Conservation (phyloP, 2,797 vertebrate genomes). For the Toxotes lorentzi region DNA sequence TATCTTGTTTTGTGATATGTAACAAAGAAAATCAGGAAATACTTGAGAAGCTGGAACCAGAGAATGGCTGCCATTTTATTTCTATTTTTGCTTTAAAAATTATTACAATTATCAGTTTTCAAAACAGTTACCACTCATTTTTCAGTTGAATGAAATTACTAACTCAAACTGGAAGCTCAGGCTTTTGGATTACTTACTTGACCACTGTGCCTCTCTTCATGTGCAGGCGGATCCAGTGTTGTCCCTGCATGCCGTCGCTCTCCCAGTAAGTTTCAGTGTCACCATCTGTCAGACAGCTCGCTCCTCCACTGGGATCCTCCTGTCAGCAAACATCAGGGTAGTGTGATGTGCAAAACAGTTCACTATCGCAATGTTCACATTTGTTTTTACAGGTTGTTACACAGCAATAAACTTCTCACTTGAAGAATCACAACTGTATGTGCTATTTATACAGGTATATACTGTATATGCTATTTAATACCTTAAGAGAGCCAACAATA, state of each 20-base stretch:
- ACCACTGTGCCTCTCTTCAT: constrained; percentile 99
- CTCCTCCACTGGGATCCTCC: constrained; percentile 92
- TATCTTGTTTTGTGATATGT: too few species aligned
- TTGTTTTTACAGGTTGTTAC: neutral
- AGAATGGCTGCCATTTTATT: too few species aligned
- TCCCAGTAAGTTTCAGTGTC: constrained; percentile 97
- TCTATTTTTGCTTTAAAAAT: too few species aligned
- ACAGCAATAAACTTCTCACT: neutral
- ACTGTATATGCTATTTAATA: too few species aligned
- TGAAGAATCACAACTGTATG: neutral
- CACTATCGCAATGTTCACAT: neutral
- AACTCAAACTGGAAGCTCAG: too few species aligned
- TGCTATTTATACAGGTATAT: neutral
- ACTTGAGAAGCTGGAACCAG: too few species aligned
- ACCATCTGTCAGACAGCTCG: constrained; percentile 94
- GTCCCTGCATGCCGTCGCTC: constrained; percentile 96
- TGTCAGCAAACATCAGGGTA: constrained; percentile 59
- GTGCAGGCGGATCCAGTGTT: constrained; percentile 98
- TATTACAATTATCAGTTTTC: too few species aligned
- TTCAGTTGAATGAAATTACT: neutral
- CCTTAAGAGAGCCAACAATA: too few species aligned
- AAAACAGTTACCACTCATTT: too few species aligned
- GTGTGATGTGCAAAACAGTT: neutral
- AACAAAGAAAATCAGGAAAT: too few species aligned
- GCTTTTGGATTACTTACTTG: constrained; percentile 86